Conservation (phyloP, 2,888 invertebrate genomes). For the Drepanosiphum platanoidis region DNA sequence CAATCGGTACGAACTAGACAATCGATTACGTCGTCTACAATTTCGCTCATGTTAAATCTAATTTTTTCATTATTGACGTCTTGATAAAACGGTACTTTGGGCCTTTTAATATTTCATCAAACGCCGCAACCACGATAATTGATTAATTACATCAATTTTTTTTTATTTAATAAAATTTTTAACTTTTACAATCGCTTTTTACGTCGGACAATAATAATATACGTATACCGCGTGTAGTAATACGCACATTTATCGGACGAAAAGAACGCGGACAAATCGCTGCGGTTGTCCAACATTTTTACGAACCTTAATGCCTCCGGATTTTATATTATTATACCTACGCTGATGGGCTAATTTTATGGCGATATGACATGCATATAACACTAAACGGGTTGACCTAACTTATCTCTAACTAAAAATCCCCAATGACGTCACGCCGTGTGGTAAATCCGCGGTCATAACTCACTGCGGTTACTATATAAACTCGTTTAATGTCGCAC, state of each 20-base stretch:
- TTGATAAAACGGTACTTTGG: too few species aligned
- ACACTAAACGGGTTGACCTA: constrained; percentile 32
- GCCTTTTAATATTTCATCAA: too few species aligned
- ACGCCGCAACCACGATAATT: too few species aligned
- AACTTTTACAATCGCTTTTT: too few species aligned
- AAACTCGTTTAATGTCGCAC: neutral
- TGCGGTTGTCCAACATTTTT: constrained; percentile 5
- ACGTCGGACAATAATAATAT: neutral
- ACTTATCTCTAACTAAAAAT: constrained; percentile 43
- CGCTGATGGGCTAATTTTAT: constrained; percentile 44
- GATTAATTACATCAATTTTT: too few species aligned
- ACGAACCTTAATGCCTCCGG: constrained; percentile 6
- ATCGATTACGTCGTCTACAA: too few species aligned
- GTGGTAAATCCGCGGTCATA: neutral
- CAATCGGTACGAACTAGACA: too few species aligned
- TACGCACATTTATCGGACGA: neutral
- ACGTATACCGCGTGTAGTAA: neutral
- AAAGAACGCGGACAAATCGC: neutral
- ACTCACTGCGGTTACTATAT: constrained; percentile 16
- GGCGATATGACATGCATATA: constrained; percentile 46
- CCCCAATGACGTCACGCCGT: constrained; percentile 48
- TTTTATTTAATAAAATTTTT: too few species aligned
- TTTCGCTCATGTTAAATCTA: too few species aligned
- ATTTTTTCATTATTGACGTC: too few species aligned
- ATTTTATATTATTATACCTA: constrained; percentile 23